phyloP scores from a whole-genome alignment of 2,888 invertebrate species.

The Pristionchus exspectatus region DNA sequence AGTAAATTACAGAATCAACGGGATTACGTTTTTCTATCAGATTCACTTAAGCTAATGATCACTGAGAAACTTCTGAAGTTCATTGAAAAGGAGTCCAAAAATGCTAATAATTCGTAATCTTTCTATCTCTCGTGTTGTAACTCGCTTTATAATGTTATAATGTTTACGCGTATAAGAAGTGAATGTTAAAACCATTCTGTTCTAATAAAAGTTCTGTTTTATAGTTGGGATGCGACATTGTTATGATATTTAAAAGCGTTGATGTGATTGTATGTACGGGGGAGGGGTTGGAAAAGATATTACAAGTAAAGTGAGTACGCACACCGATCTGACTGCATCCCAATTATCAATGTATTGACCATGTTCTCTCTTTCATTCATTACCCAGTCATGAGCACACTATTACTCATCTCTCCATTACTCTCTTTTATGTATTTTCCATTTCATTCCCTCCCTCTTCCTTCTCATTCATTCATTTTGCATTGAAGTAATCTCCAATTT shows the following conservation, averaged over 20 bases:
- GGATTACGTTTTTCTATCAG: background rate
- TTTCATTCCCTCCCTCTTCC: background rate
- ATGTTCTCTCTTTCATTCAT: too few relatives aligned
- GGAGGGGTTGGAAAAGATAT: background rate
- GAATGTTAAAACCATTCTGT: background rate
- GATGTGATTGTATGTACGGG: background rate
- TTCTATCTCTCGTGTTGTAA: background rate
- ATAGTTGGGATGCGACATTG: background rate
- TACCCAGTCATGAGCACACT: too few relatives aligned
- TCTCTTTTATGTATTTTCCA: background rate
- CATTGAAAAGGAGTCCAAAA: background rate
- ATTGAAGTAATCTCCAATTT: background rate
- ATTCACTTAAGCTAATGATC: background rate
- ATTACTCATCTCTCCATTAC: background rate
- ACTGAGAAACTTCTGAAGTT: background rate
- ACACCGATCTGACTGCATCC: too few relatives aligned
- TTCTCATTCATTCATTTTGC: background rate
- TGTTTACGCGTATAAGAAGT: background rate
- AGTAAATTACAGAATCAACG: background rate
- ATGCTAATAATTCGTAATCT: background rate
- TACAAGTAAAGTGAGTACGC: too few relatives aligned
- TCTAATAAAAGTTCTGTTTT: background rate
- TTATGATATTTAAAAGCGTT: background rate
- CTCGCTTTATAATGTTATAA: background rate
- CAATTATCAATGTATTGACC: too few relatives aligned